Conservation (phyloP, 2,888 invertebrate genomes). For the Bellardia bayeri region DNA sequence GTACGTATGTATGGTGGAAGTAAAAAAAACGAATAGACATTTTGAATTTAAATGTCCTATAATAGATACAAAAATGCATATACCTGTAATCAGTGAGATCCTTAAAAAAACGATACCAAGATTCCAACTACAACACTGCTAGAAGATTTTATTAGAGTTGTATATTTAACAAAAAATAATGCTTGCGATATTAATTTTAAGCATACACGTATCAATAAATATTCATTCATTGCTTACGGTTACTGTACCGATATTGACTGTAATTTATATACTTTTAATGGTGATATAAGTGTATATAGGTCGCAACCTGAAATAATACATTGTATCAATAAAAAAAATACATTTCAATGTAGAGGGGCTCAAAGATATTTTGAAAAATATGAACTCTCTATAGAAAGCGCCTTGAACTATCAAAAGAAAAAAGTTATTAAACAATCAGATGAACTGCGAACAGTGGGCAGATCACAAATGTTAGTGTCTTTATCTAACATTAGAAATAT, state of each 20-base stretch:
- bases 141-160: background rate
- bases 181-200: background rate
- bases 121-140: background rate
- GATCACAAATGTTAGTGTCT: too few species aligned
- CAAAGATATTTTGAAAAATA: too few species aligned
- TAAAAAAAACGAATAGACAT: background rate
- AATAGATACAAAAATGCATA: background rate
- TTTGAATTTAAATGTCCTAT: background rate
- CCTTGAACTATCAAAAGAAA: too few species aligned
- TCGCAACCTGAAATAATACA: too few species aligned
- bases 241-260: background rate
- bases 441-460: too few species aligned
- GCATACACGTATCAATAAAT: background rate
- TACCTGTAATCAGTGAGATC: slow-evolving; percentile 6
- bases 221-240: background rate
- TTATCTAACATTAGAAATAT: too few species aligned
- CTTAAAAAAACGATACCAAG: background rate
- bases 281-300: background rate
- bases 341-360: too few species aligned
- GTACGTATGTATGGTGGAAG: slow-evolving; percentile 14
- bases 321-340: too few species aligned
- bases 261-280: background rate
- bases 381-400: too few species aligned
- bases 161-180: background rate
- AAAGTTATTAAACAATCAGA: too few species aligned